A percentile compares a stretch with the other conserved stretches of the same genome.
Conservation (phyloP, 2,888 invertebrate genomes). For the Pseudococcus jackbeardsleyi region DNA sequence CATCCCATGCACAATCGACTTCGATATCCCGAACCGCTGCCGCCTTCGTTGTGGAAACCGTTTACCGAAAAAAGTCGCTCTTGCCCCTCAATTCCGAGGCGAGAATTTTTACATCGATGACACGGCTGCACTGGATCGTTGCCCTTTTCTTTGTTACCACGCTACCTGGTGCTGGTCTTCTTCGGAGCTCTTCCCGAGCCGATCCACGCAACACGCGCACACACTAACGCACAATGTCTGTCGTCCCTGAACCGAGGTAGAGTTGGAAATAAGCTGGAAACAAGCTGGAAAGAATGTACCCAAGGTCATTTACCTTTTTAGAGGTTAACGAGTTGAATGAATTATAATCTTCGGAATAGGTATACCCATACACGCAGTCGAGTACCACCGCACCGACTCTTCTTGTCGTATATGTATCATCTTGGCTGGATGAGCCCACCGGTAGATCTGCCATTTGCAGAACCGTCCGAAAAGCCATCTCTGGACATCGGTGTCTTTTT, state of each 20-base stretch:
- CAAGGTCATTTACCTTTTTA: slow-evolving; percentile 63
- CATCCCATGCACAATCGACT: not conserved
- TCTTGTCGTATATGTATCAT: not conserved
- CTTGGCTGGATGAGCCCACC: too few relatives aligned
- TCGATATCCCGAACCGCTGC: not conserved
- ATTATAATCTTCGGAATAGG: slow-evolving; percentile 44
- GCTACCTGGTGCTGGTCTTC: slow-evolving; percentile 36
- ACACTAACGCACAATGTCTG: slow-evolving; percentile 56
- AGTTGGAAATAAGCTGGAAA: slow-evolving; percentile 64
- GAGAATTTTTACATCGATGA: slow-evolving; percentile 56
- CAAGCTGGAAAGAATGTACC: slow-evolving; percentile 63
- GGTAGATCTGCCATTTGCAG: too few relatives aligned
- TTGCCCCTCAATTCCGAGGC: not conserved
- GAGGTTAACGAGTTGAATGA: slow-evolving; percentile 64
- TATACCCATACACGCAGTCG: not conserved
- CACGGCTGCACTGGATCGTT: slow-evolving; percentile 62
- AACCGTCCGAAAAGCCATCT: too few relatives aligned
- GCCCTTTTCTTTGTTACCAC: slow-evolving; percentile 62
- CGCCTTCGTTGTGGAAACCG: not conserved
- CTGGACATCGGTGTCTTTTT: too few relatives aligned
- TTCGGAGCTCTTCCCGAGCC: not conserved
- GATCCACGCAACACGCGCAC: not conserved
- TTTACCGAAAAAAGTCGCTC: not conserved
- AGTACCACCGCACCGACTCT: not conserved
- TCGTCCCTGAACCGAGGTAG: slow-evolving; percentile 59